Evolutionary conservation across 1,140 invertebrate species (phyloP), one percentile per base, ranked within the genome.

Genomic region (Camponotus vicinus): DNA sequence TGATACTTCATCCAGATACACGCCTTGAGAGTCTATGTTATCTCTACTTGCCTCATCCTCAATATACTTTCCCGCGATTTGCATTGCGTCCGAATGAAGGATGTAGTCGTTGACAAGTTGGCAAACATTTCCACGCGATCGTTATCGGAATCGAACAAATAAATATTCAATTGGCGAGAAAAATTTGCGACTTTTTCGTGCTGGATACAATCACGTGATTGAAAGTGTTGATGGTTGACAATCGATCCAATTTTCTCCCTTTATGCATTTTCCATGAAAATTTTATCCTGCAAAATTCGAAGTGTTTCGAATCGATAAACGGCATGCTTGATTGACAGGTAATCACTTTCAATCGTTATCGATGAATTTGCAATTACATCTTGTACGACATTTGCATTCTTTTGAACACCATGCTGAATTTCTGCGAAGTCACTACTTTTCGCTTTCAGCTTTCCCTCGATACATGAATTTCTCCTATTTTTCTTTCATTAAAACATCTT

Each of bases 281-380:
- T 59, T 59, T 73, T n/a, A 13, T 73, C 7, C 27, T 27, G 55
- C 18, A 40, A 45, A 61, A 45, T 59, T n/a, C 11, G 11, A 59
- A 11, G 11, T 71, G 66, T 59, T 40, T 57, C 79, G 18, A 73
- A 37, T 42, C 18, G 79, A 82, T 82, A 69, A 83, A 83, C 40
- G 55, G 11, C 27, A 11, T 9, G 13, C 21, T 61, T 45, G 67
- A 73, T 63, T 52, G 69, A 52, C 37, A 18, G 21, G 0, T 32
- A 34, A 45, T 9, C 78, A 63, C 11, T 70, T 49, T 71, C 67
- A 27, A 71, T 73, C 21, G 66, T n/a, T 49, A 18, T 57, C 6
- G 34, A 69, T 34, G 11, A 42, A 40, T 40, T 61, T 61, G 63
- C 79, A 61, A 82, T 73, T 49, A 73, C 55, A 34, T 18, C 27